phyloP scores from a whole-genome alignment of 1,140 invertebrate genomes.

The Colletes gigas region DNA sequence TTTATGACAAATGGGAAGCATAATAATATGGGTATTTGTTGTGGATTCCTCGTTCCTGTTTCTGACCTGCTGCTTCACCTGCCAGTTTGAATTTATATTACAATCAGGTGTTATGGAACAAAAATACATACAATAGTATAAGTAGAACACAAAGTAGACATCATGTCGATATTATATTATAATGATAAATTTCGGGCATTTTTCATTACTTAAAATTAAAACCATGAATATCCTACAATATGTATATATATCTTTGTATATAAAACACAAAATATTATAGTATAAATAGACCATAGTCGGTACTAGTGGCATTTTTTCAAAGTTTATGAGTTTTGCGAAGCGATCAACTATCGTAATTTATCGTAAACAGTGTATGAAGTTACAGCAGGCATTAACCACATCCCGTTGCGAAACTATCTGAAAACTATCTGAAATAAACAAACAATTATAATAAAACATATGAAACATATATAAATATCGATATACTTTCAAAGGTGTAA shows the following conservation, averaged over 20 bases:
- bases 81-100: constrained; percentile 69
- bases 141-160: constrained; percentile 72
- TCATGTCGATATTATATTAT: constrained; percentile 66
- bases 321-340: constrained; percentile 68
- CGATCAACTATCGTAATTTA: constrained; percentile 70
- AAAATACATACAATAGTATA: constrained; percentile 72
- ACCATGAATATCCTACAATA: constrained; percentile 71
- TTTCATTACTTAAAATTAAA: constrained; percentile 70
- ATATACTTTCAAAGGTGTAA: constrained; percentile 74
- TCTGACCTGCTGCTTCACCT: constrained; percentile 70
- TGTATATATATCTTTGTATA: constrained; percentile 68
- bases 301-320: constrained; percentile 61
- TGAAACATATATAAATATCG: constrained; percentile 42
- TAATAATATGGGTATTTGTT: constrained; percentile 58
- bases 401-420: constrained; percentile 80
- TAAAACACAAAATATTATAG: constrained; percentile 63
- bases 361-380: constrained; percentile 74
- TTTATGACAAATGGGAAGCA: constrained; percentile 60
- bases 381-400: constrained; percentile 76
- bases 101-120: constrained; percentile 69
- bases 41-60: constrained; percentile 66
- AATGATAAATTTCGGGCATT: constrained; percentile 60
- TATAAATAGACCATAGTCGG: constrained; percentile 66
- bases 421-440: constrained; percentile 81
- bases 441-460: constrained; percentile 75